Percentiles rank a stretch among this genome's conserved stretches.
Conservation (phyloP, 2,797 vertebrate genomes). For the Hydrophis major region DNA sequence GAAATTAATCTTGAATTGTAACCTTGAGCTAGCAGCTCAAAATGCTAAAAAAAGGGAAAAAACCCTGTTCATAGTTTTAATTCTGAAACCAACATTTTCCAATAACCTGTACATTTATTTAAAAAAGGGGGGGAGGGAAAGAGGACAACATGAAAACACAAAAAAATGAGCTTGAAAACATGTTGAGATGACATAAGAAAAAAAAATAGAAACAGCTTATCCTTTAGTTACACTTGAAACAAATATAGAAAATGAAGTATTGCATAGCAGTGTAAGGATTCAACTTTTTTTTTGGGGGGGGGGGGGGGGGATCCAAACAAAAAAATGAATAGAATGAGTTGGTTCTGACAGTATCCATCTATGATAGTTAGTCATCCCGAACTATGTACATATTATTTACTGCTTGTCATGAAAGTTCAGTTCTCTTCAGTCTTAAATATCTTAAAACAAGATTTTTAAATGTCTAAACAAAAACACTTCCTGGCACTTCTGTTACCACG, state of each 20-base stretch:
- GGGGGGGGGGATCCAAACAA: conserved; percentile 56
- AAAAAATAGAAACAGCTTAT: conserved; percentile 81
- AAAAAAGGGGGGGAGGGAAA: conserved; percentile 30
- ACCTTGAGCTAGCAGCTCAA: conserved; percentile 76
- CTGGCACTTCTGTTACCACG: conserved; percentile 65
- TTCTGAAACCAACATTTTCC: conserved; percentile 78
- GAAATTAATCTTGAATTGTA: conserved; percentile 76
- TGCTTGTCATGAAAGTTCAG: conserved; percentile 75
- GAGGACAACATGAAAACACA: conserved; percentile 72
- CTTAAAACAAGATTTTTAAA: conserved; percentile 71
- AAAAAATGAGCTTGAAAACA: conserved; percentile 66
- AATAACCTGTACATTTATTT: conserved; percentile 80
- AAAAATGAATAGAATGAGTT: conserved; percentile 78
- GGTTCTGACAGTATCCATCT: conserved; percentile 86
- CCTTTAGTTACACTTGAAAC: conserved; percentile 82
- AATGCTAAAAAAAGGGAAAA: conserved; percentile 75
- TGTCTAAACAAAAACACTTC: conserved; percentile 66
- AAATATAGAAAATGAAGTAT: conserved; percentile 81
- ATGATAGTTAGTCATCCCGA: conserved; percentile 77
- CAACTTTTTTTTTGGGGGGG: conserved; percentile 71
- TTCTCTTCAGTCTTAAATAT: conserved; percentile 70
- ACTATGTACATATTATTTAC: conserved; percentile 86
- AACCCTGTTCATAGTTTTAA: conserved; percentile 79
- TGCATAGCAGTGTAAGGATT: conserved; percentile 90
- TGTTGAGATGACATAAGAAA: conserved; percentile 79